These are phyloP conservation scores for Megastigmus dorsalis DNA, from an alignment of 2,888 invertebrate genomes.

Conservation along the genomic window DNA sequence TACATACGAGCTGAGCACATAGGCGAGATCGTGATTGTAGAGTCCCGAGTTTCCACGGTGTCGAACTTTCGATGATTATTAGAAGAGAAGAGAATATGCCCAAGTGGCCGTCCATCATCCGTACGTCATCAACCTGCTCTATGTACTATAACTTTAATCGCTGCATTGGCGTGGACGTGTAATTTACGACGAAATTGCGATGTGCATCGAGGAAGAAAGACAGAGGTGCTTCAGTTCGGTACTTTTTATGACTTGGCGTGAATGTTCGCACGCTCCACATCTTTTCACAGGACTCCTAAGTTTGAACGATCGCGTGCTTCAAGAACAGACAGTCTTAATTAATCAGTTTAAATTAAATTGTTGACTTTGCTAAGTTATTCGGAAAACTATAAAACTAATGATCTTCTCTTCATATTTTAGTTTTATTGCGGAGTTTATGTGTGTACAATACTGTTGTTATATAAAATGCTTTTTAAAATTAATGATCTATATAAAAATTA, in stretches of 20 bases:
- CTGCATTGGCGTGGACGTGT: neutral
- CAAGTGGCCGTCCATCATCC: neutral
- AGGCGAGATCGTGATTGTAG: constrained; percentile 10
- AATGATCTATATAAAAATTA: too few relatives aligned
- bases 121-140: constrained; percentile 1
- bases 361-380: too few relatives aligned
- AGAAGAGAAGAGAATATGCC: neutral
- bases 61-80: constrained; percentile 18
- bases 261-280: constrained; percentile 28
- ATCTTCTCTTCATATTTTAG: too few relatives aligned
- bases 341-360: too few relatives aligned
- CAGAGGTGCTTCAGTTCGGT: neutral
- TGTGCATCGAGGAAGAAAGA: neutral
- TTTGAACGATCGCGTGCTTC: too few relatives aligned
- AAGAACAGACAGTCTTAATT: too few relatives aligned
- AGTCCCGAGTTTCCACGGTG: neutral
- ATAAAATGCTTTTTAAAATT: too few relatives aligned
- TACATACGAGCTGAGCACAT: neutral
- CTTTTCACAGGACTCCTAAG: too few relatives aligned
- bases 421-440: too few relatives aligned
- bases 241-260: constrained; percentile 7
- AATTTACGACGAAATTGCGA: constrained; percentile 20
- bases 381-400: too few relatives aligned
- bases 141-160: neutral
- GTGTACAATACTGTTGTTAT: too few relatives aligned